phyloP scores from a whole-genome alignment of 2,113 vertebrate species.

The Spilogale gracilis region DNA sequence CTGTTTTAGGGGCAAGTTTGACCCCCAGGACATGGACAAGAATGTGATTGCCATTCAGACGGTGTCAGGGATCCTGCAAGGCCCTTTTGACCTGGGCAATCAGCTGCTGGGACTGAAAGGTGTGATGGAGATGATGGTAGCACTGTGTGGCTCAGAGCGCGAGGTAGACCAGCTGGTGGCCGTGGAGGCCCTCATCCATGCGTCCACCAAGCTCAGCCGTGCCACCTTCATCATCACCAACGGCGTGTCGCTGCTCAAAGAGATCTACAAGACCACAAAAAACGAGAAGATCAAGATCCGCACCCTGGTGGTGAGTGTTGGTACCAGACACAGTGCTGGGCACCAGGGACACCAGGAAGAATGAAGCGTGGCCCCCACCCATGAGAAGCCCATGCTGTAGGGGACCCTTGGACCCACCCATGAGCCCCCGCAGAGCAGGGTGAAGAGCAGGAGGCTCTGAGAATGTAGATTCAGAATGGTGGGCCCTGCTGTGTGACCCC shows the following conservation, averaged over 20 bases:
- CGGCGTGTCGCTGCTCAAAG: slow-evolving; percentile 94
- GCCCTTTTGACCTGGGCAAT: slow-evolving; percentile 97
- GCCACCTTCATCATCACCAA: slow-evolving; percentile 98
- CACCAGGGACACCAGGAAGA: background rate
- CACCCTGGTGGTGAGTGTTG: slow-evolving; percentile 93
- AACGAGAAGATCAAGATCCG: slow-evolving; percentile 99
- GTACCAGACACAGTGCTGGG: accelerated
- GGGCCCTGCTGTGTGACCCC: accelerated
- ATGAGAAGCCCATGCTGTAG: background rate
- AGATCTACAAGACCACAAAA: slow-evolving; percentile 98
- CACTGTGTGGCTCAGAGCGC: slow-evolving; percentile 94
- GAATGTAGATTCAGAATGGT: background rate
- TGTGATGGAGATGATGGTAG: slow-evolving; percentile 99
- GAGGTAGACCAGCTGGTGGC: slow-evolving; percentile 98
- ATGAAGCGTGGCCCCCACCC: accelerated
- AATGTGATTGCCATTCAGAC: slow-evolving; percentile 96
- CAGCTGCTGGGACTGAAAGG: slow-evolving; percentile 93
- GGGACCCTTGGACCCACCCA: background rate
- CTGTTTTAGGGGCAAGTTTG: slow-evolving; percentile 93
- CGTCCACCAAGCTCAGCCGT: slow-evolving; percentile 96
- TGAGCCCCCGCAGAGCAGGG: background rate
- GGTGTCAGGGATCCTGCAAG: slow-evolving; percentile 96
- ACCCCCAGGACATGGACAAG: slow-evolving; percentile 98
- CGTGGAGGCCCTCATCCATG: slow-evolving; percentile 96
- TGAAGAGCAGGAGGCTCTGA: background rate